Base-by-base conservation (phyloP, 2,888 invertebrate species). In the Apodemia arnacis region DNA sequence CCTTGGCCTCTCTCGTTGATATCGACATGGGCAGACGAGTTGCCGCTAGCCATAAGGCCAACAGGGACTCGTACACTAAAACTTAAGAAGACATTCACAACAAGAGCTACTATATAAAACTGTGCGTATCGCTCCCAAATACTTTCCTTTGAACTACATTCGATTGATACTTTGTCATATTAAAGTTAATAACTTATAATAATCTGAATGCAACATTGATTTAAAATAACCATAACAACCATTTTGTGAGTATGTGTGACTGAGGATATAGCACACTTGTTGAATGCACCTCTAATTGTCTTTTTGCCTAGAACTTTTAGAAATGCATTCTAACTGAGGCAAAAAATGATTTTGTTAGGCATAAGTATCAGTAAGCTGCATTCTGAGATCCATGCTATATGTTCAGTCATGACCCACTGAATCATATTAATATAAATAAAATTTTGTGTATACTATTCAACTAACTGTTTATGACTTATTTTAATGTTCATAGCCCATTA, bases 361-460 rank as follows among this genome's bases (percentile, higher is more conserved):
- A 94, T 87, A 95, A 94, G 93, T 95, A 96, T 96, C 94, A 96
- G 94, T 95, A 95, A 97, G 97, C 97, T 97, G 97, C 97, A 97
- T 97, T 97, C 97, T 98, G 98, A 98, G 98, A 98, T 98, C 98
- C 97, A 97, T 97, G 97, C 97, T 96, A 97, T 97, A 97, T 96
- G 96, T 96, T 97, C 97, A 97, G 97, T 97, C 96, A 96, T 95
- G 96, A 97, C 96, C 95, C 96, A 97, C 97, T 96, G 97, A 97
- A 97, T 96, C 95, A 96, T 96, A 96, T 96, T 97, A 96, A 97
- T 95, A 96, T 97, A 96, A 96, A 96, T 96, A 96, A 95, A 93
- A 94, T 96, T 96, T 96, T 96, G 96, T 44, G 44, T 96, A 96
- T 95, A 95, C 89, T 94, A 95, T 95, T 96, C 94, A 96, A 94